These are phyloP conservation scores for Platycheirus rosarum DNA, from an alignment of 2,888 invertebrate genomes.

Conservation along the genomic window DNA sequence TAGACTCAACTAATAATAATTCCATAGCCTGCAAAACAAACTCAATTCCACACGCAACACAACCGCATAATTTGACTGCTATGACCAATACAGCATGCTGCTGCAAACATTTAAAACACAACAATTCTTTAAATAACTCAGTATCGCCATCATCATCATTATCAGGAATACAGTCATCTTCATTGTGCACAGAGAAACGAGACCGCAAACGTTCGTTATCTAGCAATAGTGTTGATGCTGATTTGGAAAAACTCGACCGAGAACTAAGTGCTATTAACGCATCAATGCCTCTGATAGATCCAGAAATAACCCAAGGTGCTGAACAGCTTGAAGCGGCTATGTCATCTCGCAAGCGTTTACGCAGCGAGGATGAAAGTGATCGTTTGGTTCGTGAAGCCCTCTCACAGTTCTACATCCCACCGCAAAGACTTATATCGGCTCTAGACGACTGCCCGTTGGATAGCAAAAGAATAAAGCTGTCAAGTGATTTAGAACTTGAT, in stretches of 20 bases:
- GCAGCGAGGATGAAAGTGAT: constrained; percentile 86
- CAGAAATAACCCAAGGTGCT: constrained; percentile 82
- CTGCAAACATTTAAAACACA: constrained; percentile 58
- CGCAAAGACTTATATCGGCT: constrained; percentile 87
- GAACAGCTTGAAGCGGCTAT: constrained; percentile 82
- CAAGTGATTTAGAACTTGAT: constrained; percentile 78
- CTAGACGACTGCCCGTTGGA: constrained; percentile 85
- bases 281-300: constrained; percentile 82
- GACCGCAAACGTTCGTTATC: constrained; percentile 79
- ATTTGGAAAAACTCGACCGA: constrained; percentile 82
- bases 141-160: constrained; percentile 33
- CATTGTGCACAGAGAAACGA: constrained; percentile 55
- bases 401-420: constrained; percentile 88
- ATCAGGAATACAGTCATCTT: too few relatives aligned
- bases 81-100: constrained; percentile 64
- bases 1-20: constrained; percentile 33
- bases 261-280: constrained; percentile 83
- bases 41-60: constrained; percentile 62
- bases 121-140: constrained; percentile 47
- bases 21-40: constrained; percentile 38
- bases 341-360: constrained; percentile 81
- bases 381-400: constrained; percentile 88
- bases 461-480: constrained; percentile 75
- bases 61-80: constrained; percentile 70
- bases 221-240: constrained; percentile 81